Evolutionary conservation across 2,113 vertebrate species (phyloP), one percentile per base, ranked within the genome.

Genomic region (Catharus minimus): DNA sequence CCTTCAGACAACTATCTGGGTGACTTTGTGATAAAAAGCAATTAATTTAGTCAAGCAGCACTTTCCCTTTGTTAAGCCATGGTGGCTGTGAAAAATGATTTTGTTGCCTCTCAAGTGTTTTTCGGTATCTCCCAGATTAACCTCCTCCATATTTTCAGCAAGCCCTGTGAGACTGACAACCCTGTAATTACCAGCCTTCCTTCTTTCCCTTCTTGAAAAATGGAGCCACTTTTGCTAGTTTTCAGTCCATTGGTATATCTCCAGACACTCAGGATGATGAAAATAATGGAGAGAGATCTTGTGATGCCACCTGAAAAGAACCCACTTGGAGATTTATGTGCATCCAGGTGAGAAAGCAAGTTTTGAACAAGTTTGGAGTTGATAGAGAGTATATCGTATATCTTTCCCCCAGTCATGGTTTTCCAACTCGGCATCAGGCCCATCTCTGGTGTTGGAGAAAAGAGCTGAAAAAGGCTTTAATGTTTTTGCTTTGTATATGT

Each of bases 41-140:
- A 58, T 58, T 21, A 53, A 58, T 3, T 16, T 36, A 49, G 7
- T 52, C 41, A 53, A 65, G 52, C 11, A 11, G 11, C 13, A 18
- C 10, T n/a, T 76, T 36, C 9, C 21, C 26, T 5, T 21, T 20
- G 9, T 43, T 44, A 47, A 71, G 9, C 2, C 0, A 0, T 60
- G 22, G 15, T 72, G 22, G 5, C 23, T 71, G 13, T 38, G 33
- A 58, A 18, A 13, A 57, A 15, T 33, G 3, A 41, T n/a, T 74
- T 65, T 43, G 20, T 20, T 74, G 24, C 36, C 18, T 75, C n/a
- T 69, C 43, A 20, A 22, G 7, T 36, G 28, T 57, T 81, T 76
- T 62, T 52, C 56, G 44, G 0, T 56, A 62, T 24, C 12, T 50
- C 36, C 6, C 20, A 81, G 49, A 30, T 55, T 11, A 30, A 50